These are phyloP conservation scores for Dendropsophus ebraccatus DNA, from an alignment of 2,113 vertebrate species.

Conservation along the genomic window DNA sequence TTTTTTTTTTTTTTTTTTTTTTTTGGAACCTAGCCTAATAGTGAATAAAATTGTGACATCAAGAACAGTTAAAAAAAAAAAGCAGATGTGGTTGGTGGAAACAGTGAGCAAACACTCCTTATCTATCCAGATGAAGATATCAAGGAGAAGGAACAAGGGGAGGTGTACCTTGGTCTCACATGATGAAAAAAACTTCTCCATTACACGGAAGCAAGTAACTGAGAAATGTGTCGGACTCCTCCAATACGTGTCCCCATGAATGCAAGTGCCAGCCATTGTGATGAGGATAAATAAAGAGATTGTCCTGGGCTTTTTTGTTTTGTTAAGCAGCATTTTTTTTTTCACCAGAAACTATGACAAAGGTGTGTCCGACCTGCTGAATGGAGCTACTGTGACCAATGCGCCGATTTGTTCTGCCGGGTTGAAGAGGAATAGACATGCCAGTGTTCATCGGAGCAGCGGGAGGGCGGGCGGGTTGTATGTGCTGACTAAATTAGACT, in stretches of 20 bases:
- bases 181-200: slow-evolving; percentile 62
- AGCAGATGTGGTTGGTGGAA: background rate
- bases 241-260: slow-evolving; percentile 69
- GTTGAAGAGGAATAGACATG: slow-evolving; percentile 60
- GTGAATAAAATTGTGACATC: background rate
- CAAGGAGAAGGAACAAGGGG: slow-evolving; percentile 63
- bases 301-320: slow-evolving; percentile 69
- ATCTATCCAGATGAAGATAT: slow-evolving; percentile 68
- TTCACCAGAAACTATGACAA: slow-evolving; percentile 57
- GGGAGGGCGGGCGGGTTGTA: slow-evolving; percentile 61
- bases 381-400: slow-evolving; percentile 61
- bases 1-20: too few species aligned
- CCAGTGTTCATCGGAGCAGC: slow-evolving; percentile 25
- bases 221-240: slow-evolving; percentile 66
- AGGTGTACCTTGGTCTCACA: slow-evolving; percentile 66
- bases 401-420: slow-evolving; percentile 54
- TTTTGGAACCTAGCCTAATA: too few species aligned
- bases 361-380: slow-evolving; percentile 67
- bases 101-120: background rate
- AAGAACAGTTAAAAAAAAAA: background rate
- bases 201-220: slow-evolving; percentile 65
- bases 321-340: slow-evolving; percentile 68
- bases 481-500: slow-evolving; percentile 63
- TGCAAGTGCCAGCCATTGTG: slow-evolving; percentile 65
- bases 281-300: slow-evolving; percentile 72